Base-by-base conservation (phyloP, 2,888 invertebrate species). In the Bursaphelenchus okinawaensis region DNA sequence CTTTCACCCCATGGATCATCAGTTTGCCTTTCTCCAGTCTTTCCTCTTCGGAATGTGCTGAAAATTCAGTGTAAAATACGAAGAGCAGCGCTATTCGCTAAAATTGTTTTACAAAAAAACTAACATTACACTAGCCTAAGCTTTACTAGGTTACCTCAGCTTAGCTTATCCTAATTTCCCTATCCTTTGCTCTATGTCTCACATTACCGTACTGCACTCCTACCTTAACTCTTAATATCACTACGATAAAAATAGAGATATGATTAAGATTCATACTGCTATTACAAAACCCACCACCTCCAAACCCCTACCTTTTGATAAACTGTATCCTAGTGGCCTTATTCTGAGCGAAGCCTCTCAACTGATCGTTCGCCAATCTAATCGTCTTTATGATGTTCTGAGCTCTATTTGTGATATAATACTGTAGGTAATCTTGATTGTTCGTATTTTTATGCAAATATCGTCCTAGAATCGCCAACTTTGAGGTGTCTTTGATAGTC, bases 301-400 rank as follows among this genome's bases (percentile, higher is more conserved):
- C 63, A 9, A 68, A 8, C 16, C 23, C 52, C 50, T 52, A 71
- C 71, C 64, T 54, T 52, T 71, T 71, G 6, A 71, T 20, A 29
- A 71, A 69, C 22, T 68, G 62, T n/a, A 60, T 50, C 19, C 63
- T 75, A 9, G 63, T 27, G n/a, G 55, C n/a, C 7, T 62, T 60
- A 20, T 62, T 62, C 4, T 62, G 54, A 8, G 31, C 50, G 20
- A 62, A 62, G 1, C 54, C 61, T 1, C 64, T 52, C 4, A 54
- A 52, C 23, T 72, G 72, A 19, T 72, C 74, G 7, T 31, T 62
- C 16, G 75, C 55, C 23, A 56, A 29, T 20, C 63, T 23, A 55
- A 68, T 51, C 7, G 69, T 75, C 55, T 69, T 72, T 26, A 75
- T 27, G 67, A 73, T 73, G 57, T 75, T 69, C 20, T 73, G 72